Evolutionary conservation across 1,140 invertebrate species (phyloP), one percentile per base, ranked within the genome.

Genomic region (Uloborus diversus): DNA sequence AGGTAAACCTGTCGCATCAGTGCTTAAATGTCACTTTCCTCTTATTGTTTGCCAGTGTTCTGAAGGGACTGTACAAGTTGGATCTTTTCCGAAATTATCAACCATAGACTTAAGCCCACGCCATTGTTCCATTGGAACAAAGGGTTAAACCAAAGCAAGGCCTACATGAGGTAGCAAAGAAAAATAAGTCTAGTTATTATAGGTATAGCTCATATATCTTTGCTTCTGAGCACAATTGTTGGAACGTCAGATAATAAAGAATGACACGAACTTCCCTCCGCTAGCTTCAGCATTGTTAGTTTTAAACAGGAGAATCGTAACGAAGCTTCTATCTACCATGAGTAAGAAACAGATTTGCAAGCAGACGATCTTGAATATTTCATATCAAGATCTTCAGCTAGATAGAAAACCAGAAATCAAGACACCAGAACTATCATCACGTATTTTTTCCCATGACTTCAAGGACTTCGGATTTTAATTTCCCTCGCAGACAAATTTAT

Each of bases 51-150:
- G 47, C 32, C 11, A 42, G 23, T 33, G 66, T 32, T 56, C 32
- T 14, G 23, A 51, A 71, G 42, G n/a, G 20, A 42, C 35, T 62
- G 57, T 59, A 59, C 62, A 56, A 53, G 59, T 25, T 47, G 47
- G 35, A 37, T n/a, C n/a, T 65, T 78, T 56, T 49, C 73, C 57
- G 47, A 30, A 64, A 62, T 59, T 25, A 75, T 62, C 28, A 33
- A n/a, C 37, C 27, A 17, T 11, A 14, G 64, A 51, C 71, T 75
- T 75, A 75, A 64, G 71, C 59, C 30, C 9, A 28, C 11, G 61
- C 73, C 32, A 78, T 78, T 78, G 73, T 78, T 37, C 49, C n/a
- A 35, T 5, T 9, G 25, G 25, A 78, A 76, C 62, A 64, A 78
- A 78, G 53, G 68, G 53, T 25, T 73, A 53, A n/a, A 53, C 51